phyloP scores from a whole-genome alignment of 1,140 invertebrate genomes.

The Yoshiicerus persimilis region DNA sequence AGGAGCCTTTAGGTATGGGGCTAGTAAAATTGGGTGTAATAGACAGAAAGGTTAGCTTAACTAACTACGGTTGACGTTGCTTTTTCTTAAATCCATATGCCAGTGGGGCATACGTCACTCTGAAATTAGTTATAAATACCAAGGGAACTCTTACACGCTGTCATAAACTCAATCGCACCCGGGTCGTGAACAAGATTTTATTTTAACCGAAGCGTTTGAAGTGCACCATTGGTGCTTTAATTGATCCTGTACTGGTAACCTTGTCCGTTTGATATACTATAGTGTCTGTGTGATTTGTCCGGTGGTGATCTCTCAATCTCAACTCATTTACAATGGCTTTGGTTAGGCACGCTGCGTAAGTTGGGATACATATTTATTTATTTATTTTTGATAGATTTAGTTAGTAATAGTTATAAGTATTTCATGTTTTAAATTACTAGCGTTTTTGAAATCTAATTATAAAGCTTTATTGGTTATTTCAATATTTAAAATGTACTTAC shows the following conservation, averaged over 20 bases:
- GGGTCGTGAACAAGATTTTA: neutral
- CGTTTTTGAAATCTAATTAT: no score
- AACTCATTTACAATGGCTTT: conserved; percentile 22
- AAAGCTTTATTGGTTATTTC: no score
- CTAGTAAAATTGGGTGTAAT: neutral
- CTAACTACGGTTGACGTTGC: neutral
- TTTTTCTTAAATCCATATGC: neutral
- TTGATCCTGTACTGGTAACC: conserved; percentile 11
- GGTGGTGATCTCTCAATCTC: conserved; percentile 5
- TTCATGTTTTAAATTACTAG: neutral
- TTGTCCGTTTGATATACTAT: conserved; percentile 16
- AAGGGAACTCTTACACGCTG: neutral
- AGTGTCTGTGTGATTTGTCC: conserved; percentile 1
- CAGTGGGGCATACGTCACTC: neutral
- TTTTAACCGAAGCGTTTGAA: neutral
- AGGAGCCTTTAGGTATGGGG: neutral
- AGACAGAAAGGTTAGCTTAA: neutral
- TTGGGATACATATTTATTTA: conserved; percentile 15
- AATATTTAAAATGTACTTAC: no score
- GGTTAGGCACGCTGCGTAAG: conserved; percentile 29
- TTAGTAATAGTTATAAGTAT: neutral
- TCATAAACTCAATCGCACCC: neutral
- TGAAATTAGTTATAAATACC: neutral
- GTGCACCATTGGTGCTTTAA: neutral
- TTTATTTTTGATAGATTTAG: conserved; percentile 5